Conservation (phyloP, 1,140 invertebrate genomes). For the Phenacoccus solenopsis region DNA sequence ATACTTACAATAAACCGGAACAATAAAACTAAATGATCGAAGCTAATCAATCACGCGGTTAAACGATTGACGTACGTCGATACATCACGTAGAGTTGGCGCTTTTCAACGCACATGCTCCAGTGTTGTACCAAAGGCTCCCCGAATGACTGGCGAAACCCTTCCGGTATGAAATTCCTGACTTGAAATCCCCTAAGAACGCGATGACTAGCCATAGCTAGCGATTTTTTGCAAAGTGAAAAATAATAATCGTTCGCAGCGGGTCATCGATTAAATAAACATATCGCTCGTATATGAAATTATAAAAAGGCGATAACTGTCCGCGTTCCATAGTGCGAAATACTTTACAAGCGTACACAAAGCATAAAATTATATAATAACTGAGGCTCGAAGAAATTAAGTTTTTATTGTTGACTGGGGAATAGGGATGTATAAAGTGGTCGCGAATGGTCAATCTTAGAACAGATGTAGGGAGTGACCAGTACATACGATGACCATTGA, state of each 20-base stretch:
- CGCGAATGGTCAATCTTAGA: not conserved
- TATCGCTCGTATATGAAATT: not conserved
- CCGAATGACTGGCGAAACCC: not conserved
- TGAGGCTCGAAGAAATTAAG: not conserved
- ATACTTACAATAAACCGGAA: not conserved
- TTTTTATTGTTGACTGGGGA: not conserved
- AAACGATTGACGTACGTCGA: not conserved
- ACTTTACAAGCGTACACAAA: constrained; percentile 16
- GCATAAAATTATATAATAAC: constrained; percentile 15
- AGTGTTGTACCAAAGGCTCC: not conserved
- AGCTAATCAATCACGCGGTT: not conserved
- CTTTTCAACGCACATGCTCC: not conserved
- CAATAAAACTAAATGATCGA: not conserved
- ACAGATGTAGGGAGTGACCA: constrained; percentile 14
- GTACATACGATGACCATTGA: not conserved
- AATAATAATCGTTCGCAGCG: too few relatives aligned
- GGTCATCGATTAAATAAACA: not conserved
- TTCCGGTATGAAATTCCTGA: too few relatives aligned
- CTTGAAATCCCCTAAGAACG: too few relatives aligned
- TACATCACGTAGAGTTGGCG: not conserved
- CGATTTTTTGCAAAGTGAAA: too few relatives aligned
- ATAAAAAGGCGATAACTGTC: not conserved
- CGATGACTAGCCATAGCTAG: too few relatives aligned
- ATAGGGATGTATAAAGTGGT: not conserved
- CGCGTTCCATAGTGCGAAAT: not conserved